phyloP scores from a whole-genome alignment of 2,888 invertebrate genomes.

The Ctena decussata region DNA sequence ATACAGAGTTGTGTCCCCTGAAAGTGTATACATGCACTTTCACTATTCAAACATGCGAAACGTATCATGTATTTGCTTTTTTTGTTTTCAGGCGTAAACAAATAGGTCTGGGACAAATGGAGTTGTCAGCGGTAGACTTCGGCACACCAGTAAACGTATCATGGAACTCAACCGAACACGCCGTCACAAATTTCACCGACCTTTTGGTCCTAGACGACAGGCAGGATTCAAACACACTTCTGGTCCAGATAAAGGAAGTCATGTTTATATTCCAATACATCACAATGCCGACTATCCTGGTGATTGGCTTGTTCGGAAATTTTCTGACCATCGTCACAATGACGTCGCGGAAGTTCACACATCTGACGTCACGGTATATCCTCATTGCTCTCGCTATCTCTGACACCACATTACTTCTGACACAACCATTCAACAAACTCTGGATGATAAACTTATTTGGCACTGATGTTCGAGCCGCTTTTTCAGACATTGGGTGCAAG shows the following conservation, averaged over 20 bases:
- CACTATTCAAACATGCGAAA: too few species aligned
- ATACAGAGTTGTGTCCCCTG: too few species aligned
- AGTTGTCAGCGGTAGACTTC: too few species aligned
- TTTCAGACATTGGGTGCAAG: conserved; percentile 66
- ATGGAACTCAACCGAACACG: background rate
- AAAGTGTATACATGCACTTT: too few species aligned
- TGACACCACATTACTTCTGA: conserved; percentile 65
- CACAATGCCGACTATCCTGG: conserved; percentile 56
- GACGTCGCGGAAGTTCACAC: conserved; percentile 55
- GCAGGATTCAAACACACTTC: background rate
- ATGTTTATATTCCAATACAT: conserved; percentile 10
- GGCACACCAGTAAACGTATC: too few species aligned
- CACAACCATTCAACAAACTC: conserved; percentile 72
- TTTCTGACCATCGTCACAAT: conserved; percentile 68
- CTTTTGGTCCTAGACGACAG: too few species aligned
- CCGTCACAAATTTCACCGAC: background rate
- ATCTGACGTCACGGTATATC: conserved; percentile 63
- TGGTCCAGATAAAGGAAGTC: background rate
- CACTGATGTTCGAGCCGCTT: conserved; percentile 67
- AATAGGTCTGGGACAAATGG: too few species aligned
- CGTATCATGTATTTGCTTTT: too few species aligned
- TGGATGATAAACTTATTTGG: conserved; percentile 66
- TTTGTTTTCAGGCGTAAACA: too few species aligned
- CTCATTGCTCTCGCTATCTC: conserved; percentile 71
- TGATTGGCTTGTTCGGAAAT: conserved; percentile 70